Evolutionary conservation across 1,140 invertebrate genomes (phyloP).

Genomic region (Drosophila micromelanica): DNA sequence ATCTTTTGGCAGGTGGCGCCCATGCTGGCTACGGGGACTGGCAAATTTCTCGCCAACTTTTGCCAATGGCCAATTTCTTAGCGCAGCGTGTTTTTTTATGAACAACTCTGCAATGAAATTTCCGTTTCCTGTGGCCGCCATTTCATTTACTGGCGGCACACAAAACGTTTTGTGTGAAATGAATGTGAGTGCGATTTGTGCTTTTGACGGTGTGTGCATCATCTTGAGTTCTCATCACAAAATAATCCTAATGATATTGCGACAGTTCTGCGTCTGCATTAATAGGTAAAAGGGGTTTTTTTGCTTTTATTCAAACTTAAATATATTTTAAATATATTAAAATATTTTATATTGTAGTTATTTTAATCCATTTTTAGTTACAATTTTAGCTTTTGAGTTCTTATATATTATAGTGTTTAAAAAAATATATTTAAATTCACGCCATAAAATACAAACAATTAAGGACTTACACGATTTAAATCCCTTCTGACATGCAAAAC

Average conservation of each 20-base stretch:
- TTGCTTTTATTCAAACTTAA: too few relatives aligned
- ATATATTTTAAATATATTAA: too few relatives aligned
- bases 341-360: too few relatives aligned
- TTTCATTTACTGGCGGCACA: conserved; percentile 40
- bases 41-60: conserved; percentile 31
- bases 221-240: conserved; percentile 3
- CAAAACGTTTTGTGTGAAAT: not conserved
- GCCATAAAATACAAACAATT: not conserved
- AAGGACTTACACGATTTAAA: too few relatives aligned
- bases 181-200: conserved; percentile 7
- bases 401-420: too few relatives aligned
- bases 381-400: too few relatives aligned
- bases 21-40: not conserved
- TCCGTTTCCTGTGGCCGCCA: conserved; percentile 51
- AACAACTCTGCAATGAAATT: conserved; percentile 53
- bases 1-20: conserved; percentile 66
- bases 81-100: conserved; percentile 36
- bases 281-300: too few relatives aligned
- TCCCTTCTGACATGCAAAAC: not conserved
- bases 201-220: too few relatives aligned
- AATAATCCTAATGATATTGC: not conserved
- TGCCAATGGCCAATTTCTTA: conserved; percentile 54
- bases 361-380: too few relatives aligned
- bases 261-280: not conserved
- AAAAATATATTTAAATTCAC: not conserved